Evolutionary conservation across 2,888 invertebrate species (phyloP).

Genomic region (Dasysyrphus albostriatus): DNA sequence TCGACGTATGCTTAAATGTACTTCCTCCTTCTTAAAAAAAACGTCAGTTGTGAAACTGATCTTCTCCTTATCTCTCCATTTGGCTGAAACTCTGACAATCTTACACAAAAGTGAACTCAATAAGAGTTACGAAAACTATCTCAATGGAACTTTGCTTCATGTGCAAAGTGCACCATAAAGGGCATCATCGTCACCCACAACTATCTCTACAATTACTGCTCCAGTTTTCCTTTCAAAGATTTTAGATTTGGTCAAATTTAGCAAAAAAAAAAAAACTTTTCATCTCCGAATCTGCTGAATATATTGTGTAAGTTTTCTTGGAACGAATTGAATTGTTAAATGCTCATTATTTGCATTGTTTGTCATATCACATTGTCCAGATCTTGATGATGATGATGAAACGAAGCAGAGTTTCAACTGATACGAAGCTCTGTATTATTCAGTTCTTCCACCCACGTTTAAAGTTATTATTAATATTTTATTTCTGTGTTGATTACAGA

Average conservation of each 20-base stretch:
- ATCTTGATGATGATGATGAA: conserved; percentile 53
- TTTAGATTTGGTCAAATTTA: conserved; percentile 42
- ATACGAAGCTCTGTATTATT: conserved; percentile 38
- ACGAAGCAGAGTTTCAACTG: conserved; percentile 19
- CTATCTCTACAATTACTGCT: conserved; percentile 13
- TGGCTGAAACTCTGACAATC: conserved; percentile 20
- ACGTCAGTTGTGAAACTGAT: conserved; percentile 30
- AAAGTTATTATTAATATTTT: not conserved
- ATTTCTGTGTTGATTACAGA: conserved; percentile 34
- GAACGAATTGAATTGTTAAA: conserved; percentile 65
- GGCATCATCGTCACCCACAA: conserved; percentile 14
- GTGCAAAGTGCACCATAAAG: conserved; percentile 17
- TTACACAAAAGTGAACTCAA: conserved; percentile 44
- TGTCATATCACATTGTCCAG: conserved; percentile 59
- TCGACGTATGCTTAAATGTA: not conserved
- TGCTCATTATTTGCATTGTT: conserved; percentile 47
- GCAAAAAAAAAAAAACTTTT: conserved; percentile 31
- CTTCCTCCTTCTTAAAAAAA: conserved; percentile 8
- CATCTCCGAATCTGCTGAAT: conserved; percentile 19
- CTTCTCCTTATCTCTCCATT: conserved; percentile 26
- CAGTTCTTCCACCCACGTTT: conserved; percentile 43
- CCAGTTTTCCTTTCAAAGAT: conserved; percentile 31
- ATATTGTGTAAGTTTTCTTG: conserved; percentile 30
- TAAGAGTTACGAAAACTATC: conserved; percentile 51
- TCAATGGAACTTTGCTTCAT: conserved; percentile 34